A percentile compares a stretch with the other conserved stretches of the same genome.
These are phyloP conservation scores for Drosophila koepferae DNA, from an alignment of 2,888 invertebrate genomes.

Conservation along the genomic window DNA sequence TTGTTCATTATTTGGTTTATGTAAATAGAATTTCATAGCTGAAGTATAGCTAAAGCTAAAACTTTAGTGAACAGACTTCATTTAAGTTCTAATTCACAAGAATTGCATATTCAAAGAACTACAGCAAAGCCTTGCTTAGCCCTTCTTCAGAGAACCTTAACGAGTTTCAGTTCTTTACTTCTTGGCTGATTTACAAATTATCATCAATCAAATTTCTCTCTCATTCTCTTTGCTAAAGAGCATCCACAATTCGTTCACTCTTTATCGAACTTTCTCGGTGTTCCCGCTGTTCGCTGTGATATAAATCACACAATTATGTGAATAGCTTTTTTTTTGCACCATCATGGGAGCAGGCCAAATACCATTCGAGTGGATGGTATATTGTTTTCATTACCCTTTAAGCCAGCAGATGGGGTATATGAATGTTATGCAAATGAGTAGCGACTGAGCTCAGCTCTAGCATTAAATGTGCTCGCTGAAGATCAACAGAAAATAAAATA, in stretches of 20 bases:
- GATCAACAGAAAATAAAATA: background rate
- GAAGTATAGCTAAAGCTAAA: background rate
- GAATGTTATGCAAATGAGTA: background rate
- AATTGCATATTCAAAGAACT: no score
- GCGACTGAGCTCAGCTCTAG: background rate
- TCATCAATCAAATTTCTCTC: no score
- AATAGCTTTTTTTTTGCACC: constrained; percentile 49
- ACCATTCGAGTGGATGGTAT: constrained; percentile 61
- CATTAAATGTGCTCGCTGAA: background rate
- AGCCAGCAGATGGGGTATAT: background rate
- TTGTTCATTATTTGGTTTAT: no score
- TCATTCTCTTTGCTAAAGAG: background rate
- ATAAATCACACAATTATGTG: constrained; percentile 63
- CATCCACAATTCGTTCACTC: constrained; percentile 12
- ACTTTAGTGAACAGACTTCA: background rate
- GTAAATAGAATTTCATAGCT: no score
- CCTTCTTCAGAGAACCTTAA: no score
- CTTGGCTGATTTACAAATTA: no score
- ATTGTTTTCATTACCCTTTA: constrained; percentile 4
- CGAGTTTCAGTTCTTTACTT: no score
- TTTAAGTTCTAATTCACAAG: no score
- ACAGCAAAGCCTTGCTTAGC: no score
- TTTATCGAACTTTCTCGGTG: background rate
- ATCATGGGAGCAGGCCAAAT: constrained; percentile 56
- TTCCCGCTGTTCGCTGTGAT: constrained; percentile 40